phyloP scores from a whole-genome alignment of 2,113 vertebrate genomes.

The Ellobius talpinus region DNA sequence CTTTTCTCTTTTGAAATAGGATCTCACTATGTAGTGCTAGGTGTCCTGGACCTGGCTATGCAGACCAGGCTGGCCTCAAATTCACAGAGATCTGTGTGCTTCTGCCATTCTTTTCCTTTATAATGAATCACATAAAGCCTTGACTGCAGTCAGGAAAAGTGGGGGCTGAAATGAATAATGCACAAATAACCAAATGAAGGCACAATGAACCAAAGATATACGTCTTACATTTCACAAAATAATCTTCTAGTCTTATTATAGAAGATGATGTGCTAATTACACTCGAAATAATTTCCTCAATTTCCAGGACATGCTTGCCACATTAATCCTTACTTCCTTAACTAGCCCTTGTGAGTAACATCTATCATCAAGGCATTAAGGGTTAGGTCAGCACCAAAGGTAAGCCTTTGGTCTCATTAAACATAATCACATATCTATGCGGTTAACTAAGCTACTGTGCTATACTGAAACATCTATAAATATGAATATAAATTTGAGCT shows the following conservation, averaged over 20 bases:
- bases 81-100: neutral
- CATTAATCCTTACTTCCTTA: slow-evolving; percentile 32
- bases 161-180: slow-evolving; percentile 37
- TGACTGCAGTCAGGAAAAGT: slow-evolving; percentile 35
- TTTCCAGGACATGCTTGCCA: slow-evolving; percentile 4
- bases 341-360: slow-evolving; percentile 28
- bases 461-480: slow-evolving; percentile 1
- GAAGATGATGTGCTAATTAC: neutral
- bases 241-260: slow-evolving; percentile 18
- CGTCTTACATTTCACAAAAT: slow-evolving; percentile 18
- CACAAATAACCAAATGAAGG: slow-evolving; percentile 1
- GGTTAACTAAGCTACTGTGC: slow-evolving; percentile 26
- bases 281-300: slow-evolving; percentile 14
- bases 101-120: neutral
- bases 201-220: slow-evolving; percentile 24
- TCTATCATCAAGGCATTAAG: neutral
- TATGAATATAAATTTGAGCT: slow-evolving; percentile 31
- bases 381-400: neutral
- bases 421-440: neutral
- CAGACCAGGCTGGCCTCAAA: neutral
- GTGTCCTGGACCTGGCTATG: neutral
- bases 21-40: neutral
- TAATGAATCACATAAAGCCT: slow-evolving; percentile 2
- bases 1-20: neutral
- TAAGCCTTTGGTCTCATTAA: slow-evolving; percentile 55